Percentiles rank a stretch among this genome's conserved stretches.
Conservation (phyloP, 2,113 vertebrate genomes). For the Pseudorectes ferrugineus region DNA sequence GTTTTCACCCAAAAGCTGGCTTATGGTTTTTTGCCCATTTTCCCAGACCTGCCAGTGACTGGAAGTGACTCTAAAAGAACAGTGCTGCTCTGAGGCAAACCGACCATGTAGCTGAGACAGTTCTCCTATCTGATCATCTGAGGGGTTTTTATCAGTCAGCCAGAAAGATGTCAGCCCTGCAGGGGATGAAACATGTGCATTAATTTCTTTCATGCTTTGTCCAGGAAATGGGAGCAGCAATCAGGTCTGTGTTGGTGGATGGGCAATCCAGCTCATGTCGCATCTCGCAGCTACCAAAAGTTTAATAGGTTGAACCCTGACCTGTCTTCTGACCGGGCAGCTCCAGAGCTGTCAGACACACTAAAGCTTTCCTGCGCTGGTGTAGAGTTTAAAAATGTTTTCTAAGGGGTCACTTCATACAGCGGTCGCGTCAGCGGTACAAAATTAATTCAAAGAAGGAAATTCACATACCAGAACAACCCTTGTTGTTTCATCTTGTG, state of each 20-base stretch:
- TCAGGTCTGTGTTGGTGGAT: not conserved
- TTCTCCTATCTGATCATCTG: not conserved
- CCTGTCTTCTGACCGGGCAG: not conserved
- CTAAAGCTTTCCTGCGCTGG: not conserved
- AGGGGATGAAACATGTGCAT: not conserved
- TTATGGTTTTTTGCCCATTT: not conserved
- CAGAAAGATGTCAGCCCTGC: not conserved
- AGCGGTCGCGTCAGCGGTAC: accelerated
- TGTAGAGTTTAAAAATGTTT: not conserved
- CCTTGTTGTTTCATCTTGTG: not conserved
- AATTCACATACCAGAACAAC: not conserved
- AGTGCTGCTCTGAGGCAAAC: not conserved
- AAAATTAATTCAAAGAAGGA: not conserved
- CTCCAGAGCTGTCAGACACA: not conserved
- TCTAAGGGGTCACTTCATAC: not conserved
- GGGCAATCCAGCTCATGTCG: not conserved
- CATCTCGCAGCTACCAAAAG: not conserved
- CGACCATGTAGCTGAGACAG: not conserved
- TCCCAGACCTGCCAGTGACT: not conserved
- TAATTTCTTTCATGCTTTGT: not conserved
- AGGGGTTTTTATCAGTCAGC: not conserved
- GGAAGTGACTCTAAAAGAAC: constrained; percentile 8
- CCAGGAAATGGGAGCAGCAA: not conserved
- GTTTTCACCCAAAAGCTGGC: not conserved
- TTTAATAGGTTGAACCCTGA: not conserved